phyloP scores from a whole-genome alignment of 1,140 invertebrate genomes.

The Euwallacea fornicatus region DNA sequence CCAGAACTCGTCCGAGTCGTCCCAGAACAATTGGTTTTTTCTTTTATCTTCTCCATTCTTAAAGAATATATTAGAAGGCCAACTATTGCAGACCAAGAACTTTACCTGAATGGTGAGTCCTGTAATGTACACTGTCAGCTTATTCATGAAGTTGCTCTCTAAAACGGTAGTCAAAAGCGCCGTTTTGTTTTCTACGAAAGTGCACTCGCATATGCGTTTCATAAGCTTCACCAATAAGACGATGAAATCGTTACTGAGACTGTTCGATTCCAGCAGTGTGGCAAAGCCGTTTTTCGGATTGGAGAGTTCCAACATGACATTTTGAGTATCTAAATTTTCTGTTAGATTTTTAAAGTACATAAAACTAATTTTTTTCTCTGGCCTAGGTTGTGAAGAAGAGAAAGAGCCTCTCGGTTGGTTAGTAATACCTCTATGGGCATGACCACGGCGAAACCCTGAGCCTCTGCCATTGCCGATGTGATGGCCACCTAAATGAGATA shows the following conservation, averaged over 20 bases:
- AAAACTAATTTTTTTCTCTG: no score
- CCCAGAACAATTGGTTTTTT: constrained; percentile 36
- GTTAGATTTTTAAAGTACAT: constrained; percentile 9
- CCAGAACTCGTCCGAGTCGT: constrained; percentile 38
- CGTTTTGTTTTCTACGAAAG: constrained; percentile 30
- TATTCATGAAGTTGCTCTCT: constrained; percentile 28
- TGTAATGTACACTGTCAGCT: constrained; percentile 32
- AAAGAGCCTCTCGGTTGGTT: no score
- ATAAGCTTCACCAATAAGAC: constrained; percentile 38
- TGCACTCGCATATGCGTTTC: constrained; percentile 22
- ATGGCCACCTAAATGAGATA: no score
- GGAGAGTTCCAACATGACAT: constrained; percentile 33
- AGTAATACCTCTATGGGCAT: no score
- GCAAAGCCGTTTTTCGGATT: constrained; percentile 36
- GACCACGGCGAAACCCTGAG: no score
- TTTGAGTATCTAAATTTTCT: constrained; percentile 24
- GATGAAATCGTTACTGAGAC: constrained; percentile 31
- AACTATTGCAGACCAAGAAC: background rate
- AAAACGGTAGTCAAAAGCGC: constrained; percentile 25
- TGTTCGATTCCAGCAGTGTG: constrained; percentile 26
- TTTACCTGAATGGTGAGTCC: constrained; percentile 31
- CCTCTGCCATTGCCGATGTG: no score
- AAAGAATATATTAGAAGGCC: background rate
- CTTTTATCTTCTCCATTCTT: constrained; percentile 22
- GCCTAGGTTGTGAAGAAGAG: no score